phyloP scores from a whole-genome alignment of 2,797 vertebrate genomes.

The Clarias laeviceps region DNA sequence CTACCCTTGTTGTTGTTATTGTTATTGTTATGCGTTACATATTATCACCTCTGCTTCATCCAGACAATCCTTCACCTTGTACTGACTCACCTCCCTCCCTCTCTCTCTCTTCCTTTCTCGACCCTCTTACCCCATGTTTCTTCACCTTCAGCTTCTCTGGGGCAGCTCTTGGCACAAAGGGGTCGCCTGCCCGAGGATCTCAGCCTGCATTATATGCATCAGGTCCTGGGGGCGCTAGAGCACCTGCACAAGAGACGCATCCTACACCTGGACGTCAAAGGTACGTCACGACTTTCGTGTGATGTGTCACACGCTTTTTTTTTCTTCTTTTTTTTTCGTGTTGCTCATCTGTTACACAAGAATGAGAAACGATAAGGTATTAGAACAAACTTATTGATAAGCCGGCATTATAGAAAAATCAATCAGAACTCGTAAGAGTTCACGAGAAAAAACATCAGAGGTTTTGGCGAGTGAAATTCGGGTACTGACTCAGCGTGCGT shows the following conservation, averaged over 20 bases:
- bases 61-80: background rate
- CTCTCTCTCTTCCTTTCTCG: background rate
- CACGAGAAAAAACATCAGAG: background rate
- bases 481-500: background rate
- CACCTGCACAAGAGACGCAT: conserved; percentile 84
- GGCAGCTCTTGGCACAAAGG: conserved; percentile 85
- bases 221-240: conserved; percentile 84
- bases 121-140: background rate
- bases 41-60: background rate
- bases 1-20: too few species aligned
- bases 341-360: background rate
- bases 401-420: background rate
- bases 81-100: background rate
- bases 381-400: background rate
- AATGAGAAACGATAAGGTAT: background rate
- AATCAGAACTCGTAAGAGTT: background rate
- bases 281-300: conserved; percentile 64
- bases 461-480: background rate
- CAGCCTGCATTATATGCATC: conserved; percentile 87
- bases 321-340: too few species aligned
- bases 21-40: background rate
- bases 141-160: conserved; percentile 79
- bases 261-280: conserved; percentile 94
- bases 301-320: background rate
- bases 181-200: conserved; percentile 89